A percentile compares a stretch with the other conserved stretches of the same genome.
phyloP scores from a whole-genome alignment of 1,140 invertebrate species.

The Yoshiicerus persimilis region DNA sequence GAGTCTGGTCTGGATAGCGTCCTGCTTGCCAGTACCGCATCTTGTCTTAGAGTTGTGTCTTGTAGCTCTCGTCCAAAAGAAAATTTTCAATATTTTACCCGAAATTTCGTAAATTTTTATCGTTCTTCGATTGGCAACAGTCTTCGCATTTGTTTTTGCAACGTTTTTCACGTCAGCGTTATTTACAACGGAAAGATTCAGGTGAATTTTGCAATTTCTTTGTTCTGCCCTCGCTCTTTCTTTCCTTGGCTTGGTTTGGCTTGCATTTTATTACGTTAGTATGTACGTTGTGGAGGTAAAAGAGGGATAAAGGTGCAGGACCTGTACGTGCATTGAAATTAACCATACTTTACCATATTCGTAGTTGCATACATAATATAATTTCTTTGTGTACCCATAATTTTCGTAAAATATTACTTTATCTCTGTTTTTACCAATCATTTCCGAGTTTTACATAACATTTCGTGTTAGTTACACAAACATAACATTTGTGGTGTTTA shows the following conservation, averaged over 20 bases:
- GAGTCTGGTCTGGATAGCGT: neutral
- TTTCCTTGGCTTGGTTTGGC: neutral
- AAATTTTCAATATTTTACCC: neutral
- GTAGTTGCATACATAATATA: neutral
- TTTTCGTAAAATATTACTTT: too few relatives aligned
- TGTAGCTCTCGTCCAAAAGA: neutral
- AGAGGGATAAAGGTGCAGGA: neutral
- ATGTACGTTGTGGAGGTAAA: neutral
- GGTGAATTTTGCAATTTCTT: constrained; percentile 22
- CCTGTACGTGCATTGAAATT: neutral
- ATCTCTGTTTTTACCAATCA: too few relatives aligned
- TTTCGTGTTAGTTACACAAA: neutral
- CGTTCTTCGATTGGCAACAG: neutral
- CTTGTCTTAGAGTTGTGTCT: neutral
- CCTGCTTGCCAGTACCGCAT: neutral
- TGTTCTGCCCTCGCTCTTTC: constrained; percentile 2
- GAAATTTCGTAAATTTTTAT: neutral
- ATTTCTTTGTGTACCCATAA: neutral
- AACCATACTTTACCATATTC: neutral
- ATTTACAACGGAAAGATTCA: neutral
- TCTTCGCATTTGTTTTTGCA: neutral
- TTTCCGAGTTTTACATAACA: neutral
- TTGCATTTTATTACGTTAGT: neutral
- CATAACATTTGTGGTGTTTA: neutral
- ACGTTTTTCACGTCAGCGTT: neutral